Evolutionary conservation across 1,140 invertebrate species (phyloP), one percentile per base, ranked within the genome.

Genomic region (Centruroides sculpturatus): DNA sequence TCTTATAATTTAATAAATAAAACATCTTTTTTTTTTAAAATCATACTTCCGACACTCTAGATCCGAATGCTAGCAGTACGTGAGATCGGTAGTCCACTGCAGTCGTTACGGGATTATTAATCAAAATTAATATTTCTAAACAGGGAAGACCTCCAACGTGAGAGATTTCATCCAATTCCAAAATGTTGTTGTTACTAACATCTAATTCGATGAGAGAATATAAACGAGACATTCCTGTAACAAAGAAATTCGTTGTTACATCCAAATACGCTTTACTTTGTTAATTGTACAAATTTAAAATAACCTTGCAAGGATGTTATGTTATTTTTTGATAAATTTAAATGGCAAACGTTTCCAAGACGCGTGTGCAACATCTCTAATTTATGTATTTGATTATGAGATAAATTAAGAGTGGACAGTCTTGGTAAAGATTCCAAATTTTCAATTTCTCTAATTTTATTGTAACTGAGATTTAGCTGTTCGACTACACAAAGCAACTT

Each of bases 51-150:
- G 56, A 48, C 61, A 86, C 86, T 55, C 87, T 77, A 50, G 81
- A 79, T 53, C 85, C 85, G 70, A 94, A 92, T 58, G 84, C 80
- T 66, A 89, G 85, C 57, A 97, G 77, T 0, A 93, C 85, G 71
- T 89, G 89, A 0, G 91, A 85, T 69, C 93, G 80, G 73, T 96
- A 98, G 75, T 97, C 93, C 65, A 88, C 79, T 48, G 83, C 80
- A 4, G 83, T 83, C 0, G 90, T 87, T 0, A 98, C 84, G 48
- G 89, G 87, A 77, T 98, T 97, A 0, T 88, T 91, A 12, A 85
- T 87, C 12, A 97, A 74, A 67, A 83, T 80, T 7, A 97, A 74
- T 72, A 86, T 82, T 70, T 94, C 91, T 56, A 98, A 74, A 71
- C 89, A 87, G 0, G 91, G 91, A 10, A 97, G 73, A 64, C 80